Evolutionary conservation across 2,797 vertebrate species (phyloP), one percentile per base, ranked within the genome.

Genomic region (Catostomus latipinnis): DNA sequence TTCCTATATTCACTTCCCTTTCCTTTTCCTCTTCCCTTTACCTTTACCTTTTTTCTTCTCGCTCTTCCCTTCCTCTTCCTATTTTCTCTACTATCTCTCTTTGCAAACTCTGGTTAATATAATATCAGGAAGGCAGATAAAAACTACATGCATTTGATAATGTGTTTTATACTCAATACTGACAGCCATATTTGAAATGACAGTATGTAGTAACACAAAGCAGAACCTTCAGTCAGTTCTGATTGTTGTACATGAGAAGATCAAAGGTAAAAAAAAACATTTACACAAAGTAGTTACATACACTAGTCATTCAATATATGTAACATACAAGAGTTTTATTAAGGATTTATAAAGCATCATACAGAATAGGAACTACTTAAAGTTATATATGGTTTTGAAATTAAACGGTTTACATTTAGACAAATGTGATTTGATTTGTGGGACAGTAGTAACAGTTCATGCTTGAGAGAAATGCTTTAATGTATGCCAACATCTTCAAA

Each of bases 141-240:
- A 76, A 68, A 68, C 65, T 73, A 34, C 63, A 49, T 81, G 74
- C 65, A 81, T 80, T 76, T 65, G 50, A 63, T 78, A 71, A 63
- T 67, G 67, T 80, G 2, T 76, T 82, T 82, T 82, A 78, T 85
- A 85, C 73, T 78, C 48, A 6, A 12, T 54, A 63, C 62, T 52
- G 71, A 81, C 75, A 81, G 81, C 71, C 78, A 81, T 85, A 83
- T 76, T 68, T 75, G 46, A 81, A 11, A 46, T 72, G 54, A 72
- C 70, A 74, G 66, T 66, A 57, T 71, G 71, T 74, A 63, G 13
- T 65, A 22, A 65, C 62, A n/a, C 52, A 6, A 53, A 65, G 11
- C 8, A 57, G 53, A 57, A 63, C 43, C 43, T 76, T 45, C 57
- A 34, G n/a, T 49, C 67, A 49, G n/a, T 12, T 34, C 34, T 34